These are phyloP conservation scores for Lepidocyrtinus sp. DNA, from an alignment of 2,888 invertebrate species.

Conservation along the genomic window DNA sequence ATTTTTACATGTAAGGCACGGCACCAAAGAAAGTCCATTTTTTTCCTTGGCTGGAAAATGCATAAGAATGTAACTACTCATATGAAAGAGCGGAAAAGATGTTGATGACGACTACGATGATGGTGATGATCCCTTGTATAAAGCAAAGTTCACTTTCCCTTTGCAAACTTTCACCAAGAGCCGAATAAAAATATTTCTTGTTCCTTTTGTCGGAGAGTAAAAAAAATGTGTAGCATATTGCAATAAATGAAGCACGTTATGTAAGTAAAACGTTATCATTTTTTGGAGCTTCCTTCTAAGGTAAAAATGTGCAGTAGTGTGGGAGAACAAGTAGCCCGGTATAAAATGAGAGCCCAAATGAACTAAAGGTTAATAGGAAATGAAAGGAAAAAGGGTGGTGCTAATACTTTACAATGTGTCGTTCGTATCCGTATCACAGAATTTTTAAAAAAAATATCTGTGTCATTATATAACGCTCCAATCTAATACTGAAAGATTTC, in stretches of 20 bases:
- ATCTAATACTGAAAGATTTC: too few relatives aligned
- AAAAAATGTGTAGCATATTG: background rate
- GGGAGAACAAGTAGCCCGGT: too few relatives aligned
- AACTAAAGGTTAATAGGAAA: too few relatives aligned
- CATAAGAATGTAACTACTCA: background rate
- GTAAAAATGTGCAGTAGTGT: background rate
- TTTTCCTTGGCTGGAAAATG: background rate
- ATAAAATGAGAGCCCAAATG: too few relatives aligned
- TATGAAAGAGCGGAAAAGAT: background rate
- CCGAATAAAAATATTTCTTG: background rate
- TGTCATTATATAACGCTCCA: too few relatives aligned
- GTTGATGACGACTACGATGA: background rate
- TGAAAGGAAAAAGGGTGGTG: too few relatives aligned
- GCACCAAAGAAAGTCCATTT: background rate
- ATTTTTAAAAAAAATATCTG: too few relatives aligned
- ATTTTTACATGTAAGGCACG: background rate
- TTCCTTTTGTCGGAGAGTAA: background rate
- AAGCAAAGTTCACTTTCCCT: background rate
- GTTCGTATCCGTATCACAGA: too few relatives aligned
- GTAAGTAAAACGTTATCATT: background rate
- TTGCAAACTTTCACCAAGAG: background rate
- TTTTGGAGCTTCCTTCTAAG: background rate
- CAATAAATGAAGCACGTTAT: background rate
- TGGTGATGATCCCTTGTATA: background rate
- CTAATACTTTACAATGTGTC: too few relatives aligned